Base-by-base conservation (phyloP, 2,113 vertebrate genomes). In the Maccullochella peelii region DNA sequence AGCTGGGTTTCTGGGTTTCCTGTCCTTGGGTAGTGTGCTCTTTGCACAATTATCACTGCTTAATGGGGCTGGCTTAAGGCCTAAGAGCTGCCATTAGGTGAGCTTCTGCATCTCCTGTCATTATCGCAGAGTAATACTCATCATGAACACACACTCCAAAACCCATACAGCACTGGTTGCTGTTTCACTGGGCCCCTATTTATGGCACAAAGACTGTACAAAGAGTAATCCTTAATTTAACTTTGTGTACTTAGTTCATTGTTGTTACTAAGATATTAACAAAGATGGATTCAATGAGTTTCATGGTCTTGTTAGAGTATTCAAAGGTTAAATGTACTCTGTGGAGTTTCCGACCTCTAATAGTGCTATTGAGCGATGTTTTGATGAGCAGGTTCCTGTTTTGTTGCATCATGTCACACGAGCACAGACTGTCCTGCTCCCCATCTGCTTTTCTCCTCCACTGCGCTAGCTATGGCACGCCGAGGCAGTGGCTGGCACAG, bases 61-160 rank as follows among this genome's bases (percentile, higher is more conserved):
- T 85, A 87, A 93, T 87, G 82, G 77, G 23, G 49, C 81, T 69
- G 79, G 79, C 55, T 77, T 68, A 3, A 71, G 42, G 63, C 73
- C 82, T 72, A 55, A 90, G 70, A 90, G 87, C 73, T 61, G 71
- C 88, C 57, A 90, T 90, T 91, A 93, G 82, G 72, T 69, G 69
- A 76, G 84, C 82, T 27, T 27, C 76, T 72, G 74, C 83, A 79
- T 88, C 73, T 79, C 30, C 77, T 62, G 74, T 75, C 75, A 91
- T 82, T 85, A 88, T 65, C 36, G 5, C 49, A 3, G 11, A 73
- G 50, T 83, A 68, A 80, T 58, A 67, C 55, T 54, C 61, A 85
- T 80, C 33, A 77, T 50, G 57, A 77, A 65, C 23, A 66, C 33
- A 52, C 49, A 65, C 80, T 70, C 40, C 65, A 77, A 21, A 63